These are phyloP conservation scores for Hydra vulgaris DNA, from an alignment of 30 jellyfish, hydroid and myxozoan genomes.

Conservation along the genomic window DNA sequence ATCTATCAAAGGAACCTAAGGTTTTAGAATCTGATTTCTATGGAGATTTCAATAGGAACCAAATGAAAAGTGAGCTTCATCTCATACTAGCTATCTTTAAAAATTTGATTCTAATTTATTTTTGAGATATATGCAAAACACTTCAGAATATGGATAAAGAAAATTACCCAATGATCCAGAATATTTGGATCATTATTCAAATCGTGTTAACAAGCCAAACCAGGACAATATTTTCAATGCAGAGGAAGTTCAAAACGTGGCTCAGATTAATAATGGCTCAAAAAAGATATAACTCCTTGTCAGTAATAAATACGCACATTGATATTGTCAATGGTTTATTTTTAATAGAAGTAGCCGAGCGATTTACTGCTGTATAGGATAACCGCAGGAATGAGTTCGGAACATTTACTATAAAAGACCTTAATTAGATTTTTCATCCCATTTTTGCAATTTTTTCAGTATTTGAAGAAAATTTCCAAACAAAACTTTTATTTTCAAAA, in stretches of 20 bases:
- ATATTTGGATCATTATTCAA: too few species aligned
- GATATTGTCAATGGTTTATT: slow-evolving; percentile 9
- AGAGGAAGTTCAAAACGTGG: too few species aligned
- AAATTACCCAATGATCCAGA: too few species aligned
- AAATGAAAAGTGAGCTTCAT: slow-evolving; percentile 1
- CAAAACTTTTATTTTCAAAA: neutral
- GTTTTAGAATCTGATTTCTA: slow-evolving; percentile 4
- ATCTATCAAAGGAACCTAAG: neutral
- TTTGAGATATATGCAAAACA: too few species aligned
- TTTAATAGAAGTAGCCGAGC: slow-evolving; percentile 17
- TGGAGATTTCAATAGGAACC: slow-evolving; percentile 5
- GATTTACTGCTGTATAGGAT: slow-evolving; percentile 3
- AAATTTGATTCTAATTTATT: too few species aligned
- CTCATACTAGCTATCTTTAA: too few species aligned
- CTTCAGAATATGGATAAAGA: too few species aligned
- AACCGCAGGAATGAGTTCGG: slow-evolving; percentile 27
- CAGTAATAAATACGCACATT: neutral
- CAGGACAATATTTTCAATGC: too few species aligned
- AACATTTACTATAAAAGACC: slow-evolving; percentile 8
- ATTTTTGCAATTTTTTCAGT: neutral
- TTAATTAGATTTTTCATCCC: slow-evolving; percentile 1
- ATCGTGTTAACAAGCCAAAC: too few species aligned
- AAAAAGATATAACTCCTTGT: too few species aligned
- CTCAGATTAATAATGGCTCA: too few species aligned
- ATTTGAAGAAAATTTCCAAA: neutral